Conservation (phyloP, 2,113 vertebrate genomes). For the Thunnus maccoyii region DNA sequence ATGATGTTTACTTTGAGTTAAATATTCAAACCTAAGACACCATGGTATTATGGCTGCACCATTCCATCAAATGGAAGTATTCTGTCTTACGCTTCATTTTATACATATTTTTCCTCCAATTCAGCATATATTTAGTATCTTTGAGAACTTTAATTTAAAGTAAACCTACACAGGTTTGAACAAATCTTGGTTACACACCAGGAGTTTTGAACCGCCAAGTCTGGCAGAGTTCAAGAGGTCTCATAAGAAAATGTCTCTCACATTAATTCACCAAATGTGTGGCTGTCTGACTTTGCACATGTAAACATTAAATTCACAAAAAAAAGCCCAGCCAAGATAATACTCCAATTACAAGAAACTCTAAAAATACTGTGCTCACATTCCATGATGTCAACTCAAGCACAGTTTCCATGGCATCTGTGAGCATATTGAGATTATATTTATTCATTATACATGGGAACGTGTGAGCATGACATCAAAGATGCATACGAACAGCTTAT, state of each 20-base stretch:
- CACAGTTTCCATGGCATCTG: conserved; percentile 73
- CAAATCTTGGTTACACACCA: neutral
- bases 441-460: conserved; percentile 77
- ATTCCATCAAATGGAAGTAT: neutral
- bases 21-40: neutral
- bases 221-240: neutral
- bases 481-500: conserved; percentile 72
- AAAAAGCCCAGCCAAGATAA: conserved; percentile 11
- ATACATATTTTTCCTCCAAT: neutral
- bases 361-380: conserved; percentile 52
- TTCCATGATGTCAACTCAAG: conserved; percentile 55
- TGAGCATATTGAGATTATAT: conserved; percentile 50
- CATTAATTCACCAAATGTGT: neutral
- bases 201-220: no score
- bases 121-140: neutral
- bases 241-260: neutral
- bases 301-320: conserved; percentile 25
- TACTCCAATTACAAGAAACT: conserved; percentile 27
- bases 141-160: neutral
- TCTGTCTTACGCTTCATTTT: neutral
- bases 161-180: neutral
- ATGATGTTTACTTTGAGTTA: neutral
- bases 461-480: conserved; percentile 71
- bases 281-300: conserved; percentile 5
- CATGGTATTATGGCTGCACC: neutral